Base-by-base conservation (phyloP, 2,888 invertebrate genomes). In the Lamproptera curius region DNA sequence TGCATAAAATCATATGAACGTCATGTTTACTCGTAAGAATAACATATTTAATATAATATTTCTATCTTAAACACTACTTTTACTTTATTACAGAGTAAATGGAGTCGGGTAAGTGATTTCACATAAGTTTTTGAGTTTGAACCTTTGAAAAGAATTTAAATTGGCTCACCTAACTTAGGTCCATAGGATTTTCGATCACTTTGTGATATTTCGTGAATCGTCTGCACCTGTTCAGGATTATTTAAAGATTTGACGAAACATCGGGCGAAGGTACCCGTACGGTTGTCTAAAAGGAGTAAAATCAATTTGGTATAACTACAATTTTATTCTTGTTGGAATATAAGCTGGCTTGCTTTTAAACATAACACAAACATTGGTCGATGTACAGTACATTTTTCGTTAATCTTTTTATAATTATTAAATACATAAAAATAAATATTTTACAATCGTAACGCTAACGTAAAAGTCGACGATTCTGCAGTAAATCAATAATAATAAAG, bases 191-290 rank as follows among this genome's bases (percentile, higher is more conserved):
- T 1, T 1, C 33, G 20, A 14, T 47, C 33, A 8, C n/a, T n/a
- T 13, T 5, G 6, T 2, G 20, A 15, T 13, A 47, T 42, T 9
- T 16, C 10, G 1, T 11, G 20, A 37, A 47, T 31, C 2, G 16
- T 3, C 9, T 20, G 33, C 8, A 38, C 28, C 11, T 15, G 10
- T 16, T 23, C 9, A 0, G 15, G 15, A 1, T 23, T 15, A 10
- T 20, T 5, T 4, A 34, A 15, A 0, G 37, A 31, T 10, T 47
- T 42, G 3, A 33, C 6, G 31, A 47, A 47, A 33, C 47, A 47
- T 33, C n/a, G n/a, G 11, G 28, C 38, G 33, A 34, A 42, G 1
- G 47, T 47, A 23, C 47, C 47, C 9, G 8, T 2, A 3, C 3
- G 2, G 1, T 1, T 8, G 16, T 2, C 46, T 46, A 39, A 13